Conservation (phyloP, 1,140 invertebrate species). For the Caenorhabditis brenneri region DNA sequence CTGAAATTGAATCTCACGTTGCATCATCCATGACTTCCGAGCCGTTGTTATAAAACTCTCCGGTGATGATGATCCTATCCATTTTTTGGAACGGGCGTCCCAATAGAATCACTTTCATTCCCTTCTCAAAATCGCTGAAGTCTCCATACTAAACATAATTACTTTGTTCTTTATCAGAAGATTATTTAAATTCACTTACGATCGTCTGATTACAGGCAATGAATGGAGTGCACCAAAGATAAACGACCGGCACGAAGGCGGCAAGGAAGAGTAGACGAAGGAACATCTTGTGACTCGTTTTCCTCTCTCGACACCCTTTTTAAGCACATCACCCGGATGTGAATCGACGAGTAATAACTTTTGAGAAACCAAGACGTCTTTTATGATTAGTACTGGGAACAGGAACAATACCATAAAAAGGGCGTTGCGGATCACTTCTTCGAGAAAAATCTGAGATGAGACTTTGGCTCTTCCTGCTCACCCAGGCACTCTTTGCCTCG, state of each 20-base stretch:
- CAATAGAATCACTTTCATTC: constrained; percentile 23
- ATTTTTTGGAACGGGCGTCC: constrained; percentile 24
- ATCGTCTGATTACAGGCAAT: constrained; percentile 17
- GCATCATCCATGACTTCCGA: constrained; percentile 11
- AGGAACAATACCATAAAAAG: background rate
- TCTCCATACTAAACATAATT: constrained; percentile 5
- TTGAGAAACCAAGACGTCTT: background rate
- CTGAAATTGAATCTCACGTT: background rate
- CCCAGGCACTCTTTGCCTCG: background rate
- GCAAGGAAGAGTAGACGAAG: constrained; percentile 9
- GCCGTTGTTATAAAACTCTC: constrained; percentile 32
- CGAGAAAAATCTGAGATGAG: background rate
- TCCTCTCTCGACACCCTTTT: background rate
- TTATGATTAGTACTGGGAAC: constrained; percentile 3
- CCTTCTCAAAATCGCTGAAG: constrained; percentile 12
- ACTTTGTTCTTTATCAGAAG: background rate
- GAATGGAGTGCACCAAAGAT: constrained; percentile 15
- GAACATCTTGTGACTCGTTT: constrained; percentile 17
- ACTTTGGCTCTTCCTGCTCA: background rate
- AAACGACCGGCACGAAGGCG: background rate
- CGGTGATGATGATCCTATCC: background rate
- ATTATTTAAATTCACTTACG: background rate
- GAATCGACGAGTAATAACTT: background rate
- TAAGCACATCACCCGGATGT: constrained; percentile 32
- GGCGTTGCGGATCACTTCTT: background rate